Conservation (phyloP, 1,140 invertebrate species). For the Temnothorax nylanderi region DNA sequence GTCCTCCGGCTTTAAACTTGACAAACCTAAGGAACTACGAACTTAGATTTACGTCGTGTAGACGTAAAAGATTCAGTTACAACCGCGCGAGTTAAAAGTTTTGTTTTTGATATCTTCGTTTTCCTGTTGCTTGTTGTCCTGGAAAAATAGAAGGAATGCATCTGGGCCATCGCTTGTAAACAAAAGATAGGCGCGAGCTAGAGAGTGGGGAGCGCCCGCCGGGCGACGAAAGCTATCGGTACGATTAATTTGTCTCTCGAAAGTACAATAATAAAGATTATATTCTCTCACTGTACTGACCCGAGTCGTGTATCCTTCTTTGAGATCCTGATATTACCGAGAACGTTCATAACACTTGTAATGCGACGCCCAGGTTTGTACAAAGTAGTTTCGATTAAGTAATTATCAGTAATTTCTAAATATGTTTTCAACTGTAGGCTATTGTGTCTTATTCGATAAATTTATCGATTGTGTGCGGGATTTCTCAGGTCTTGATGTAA, state of each 20-base stretch:
- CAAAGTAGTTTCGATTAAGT: background rate
- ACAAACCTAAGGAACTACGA: slow-evolving; percentile 6
- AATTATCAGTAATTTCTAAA: background rate
- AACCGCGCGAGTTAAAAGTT: background rate
- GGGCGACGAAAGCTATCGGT: too few relatives aligned
- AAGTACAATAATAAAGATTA: too few relatives aligned
- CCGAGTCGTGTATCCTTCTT: too few relatives aligned
- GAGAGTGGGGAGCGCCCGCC: too few relatives aligned
- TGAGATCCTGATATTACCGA: too few relatives aligned
- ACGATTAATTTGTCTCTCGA: too few relatives aligned
- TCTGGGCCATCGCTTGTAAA: too few relatives aligned
- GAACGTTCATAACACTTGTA: too few relatives aligned
- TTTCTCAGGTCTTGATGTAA: background rate
- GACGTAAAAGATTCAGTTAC: background rate
- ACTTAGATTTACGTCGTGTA: background rate
- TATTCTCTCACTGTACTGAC: too few relatives aligned
- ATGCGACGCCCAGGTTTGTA: background rate
- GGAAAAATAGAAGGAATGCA: too few relatives aligned
- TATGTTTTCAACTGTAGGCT: background rate
- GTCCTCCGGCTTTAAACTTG: background rate
- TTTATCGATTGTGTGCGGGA: background rate
- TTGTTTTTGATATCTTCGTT: background rate
- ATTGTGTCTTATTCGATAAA: background rate
- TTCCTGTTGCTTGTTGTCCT: background rate
- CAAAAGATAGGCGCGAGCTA: too few relatives aligned